Percentiles rank a stretch among this genome's conserved stretches.
phyloP scores from a whole-genome alignment of 2,888 invertebrate species.

The Dusona sp. region DNA sequence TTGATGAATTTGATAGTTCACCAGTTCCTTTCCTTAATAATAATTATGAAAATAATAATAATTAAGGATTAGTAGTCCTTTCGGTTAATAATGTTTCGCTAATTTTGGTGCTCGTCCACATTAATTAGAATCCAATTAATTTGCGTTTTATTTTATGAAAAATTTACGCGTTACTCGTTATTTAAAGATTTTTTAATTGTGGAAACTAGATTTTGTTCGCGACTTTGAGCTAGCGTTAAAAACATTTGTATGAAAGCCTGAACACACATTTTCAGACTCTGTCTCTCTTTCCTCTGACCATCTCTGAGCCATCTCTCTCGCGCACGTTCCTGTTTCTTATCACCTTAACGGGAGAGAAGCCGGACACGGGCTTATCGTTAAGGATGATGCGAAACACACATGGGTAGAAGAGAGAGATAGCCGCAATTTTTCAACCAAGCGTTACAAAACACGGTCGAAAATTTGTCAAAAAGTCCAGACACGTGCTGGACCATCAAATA shows the following conservation, averaged over 20 bases:
- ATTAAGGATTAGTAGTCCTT: too few relatives aligned
- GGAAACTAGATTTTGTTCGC: neutral
- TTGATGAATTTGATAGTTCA: too few relatives aligned
- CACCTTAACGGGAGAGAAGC: neutral
- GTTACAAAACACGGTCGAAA: neutral
- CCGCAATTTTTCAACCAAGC: neutral
- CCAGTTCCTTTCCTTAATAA: too few relatives aligned
- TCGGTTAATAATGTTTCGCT: too few relatives aligned
- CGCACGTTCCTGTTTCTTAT: conserved; percentile 8
- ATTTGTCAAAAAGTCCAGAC: neutral
- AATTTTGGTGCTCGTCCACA: neutral
- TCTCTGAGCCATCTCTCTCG: neutral
- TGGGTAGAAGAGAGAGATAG: neutral
- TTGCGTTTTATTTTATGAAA: neutral
- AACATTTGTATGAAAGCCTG: neutral
- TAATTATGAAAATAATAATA: too few relatives aligned
- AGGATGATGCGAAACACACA: neutral
- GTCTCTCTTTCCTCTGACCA: neutral
- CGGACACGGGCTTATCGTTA: conserved; percentile 1
- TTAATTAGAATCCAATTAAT: neutral
- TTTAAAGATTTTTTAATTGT: neutral
- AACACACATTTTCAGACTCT: neutral
- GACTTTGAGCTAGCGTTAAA: neutral
- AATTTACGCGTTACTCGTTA: neutral
- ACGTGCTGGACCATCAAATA: neutral